A percentile compares a stretch with the other conserved stretches of the same genome.
Conservation (phyloP, 2,113 vertebrate species). For the Shinisaurus crocodilurus region DNA sequence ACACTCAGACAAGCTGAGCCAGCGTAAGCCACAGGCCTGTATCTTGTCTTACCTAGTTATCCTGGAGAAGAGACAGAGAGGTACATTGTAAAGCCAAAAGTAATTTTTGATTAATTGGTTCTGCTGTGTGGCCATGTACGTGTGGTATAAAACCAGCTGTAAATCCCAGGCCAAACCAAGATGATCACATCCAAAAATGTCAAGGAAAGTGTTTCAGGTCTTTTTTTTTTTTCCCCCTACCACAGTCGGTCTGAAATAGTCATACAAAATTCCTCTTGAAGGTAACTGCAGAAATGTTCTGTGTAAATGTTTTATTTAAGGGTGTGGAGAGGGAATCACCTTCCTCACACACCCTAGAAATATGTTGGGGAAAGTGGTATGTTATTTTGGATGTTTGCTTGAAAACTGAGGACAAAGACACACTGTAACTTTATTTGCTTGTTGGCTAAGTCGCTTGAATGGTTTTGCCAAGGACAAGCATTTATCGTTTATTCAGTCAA, state of each 20-base stretch:
- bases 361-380: slow-evolving; percentile 24
- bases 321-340: slow-evolving; percentile 40
- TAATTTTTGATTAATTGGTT: slow-evolving; percentile 20
- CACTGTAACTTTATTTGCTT: slow-evolving; percentile 19
- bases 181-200: slow-evolving; percentile 24
- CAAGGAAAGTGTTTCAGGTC: slow-evolving; percentile 20
- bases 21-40: no score
- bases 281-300: slow-evolving; percentile 29
- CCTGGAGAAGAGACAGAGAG: slow-evolving; percentile 2
- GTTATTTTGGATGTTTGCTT: slow-evolving; percentile 26
- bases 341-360: slow-evolving; percentile 29
- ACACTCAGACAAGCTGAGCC: no score
- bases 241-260: slow-evolving; percentile 30
- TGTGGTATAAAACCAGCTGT: slow-evolving; percentile 20
- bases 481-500: background rate
- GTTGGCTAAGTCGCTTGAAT: background rate
- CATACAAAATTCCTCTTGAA: slow-evolving; percentile 26
- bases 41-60: background rate
- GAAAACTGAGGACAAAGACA: slow-evolving; percentile 7
- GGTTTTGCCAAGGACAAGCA: background rate
- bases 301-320: slow-evolving; percentile 37
- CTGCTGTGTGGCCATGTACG: background rate
- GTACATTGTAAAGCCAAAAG: slow-evolving; percentile 7
- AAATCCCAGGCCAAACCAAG: slow-evolving; percentile 14
- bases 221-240: background rate